A percentile compares a stretch with the other conserved stretches of the same genome.
Conservation (phyloP, 2,113 vertebrate genomes). For the Oreochromis tanganicae region DNA sequence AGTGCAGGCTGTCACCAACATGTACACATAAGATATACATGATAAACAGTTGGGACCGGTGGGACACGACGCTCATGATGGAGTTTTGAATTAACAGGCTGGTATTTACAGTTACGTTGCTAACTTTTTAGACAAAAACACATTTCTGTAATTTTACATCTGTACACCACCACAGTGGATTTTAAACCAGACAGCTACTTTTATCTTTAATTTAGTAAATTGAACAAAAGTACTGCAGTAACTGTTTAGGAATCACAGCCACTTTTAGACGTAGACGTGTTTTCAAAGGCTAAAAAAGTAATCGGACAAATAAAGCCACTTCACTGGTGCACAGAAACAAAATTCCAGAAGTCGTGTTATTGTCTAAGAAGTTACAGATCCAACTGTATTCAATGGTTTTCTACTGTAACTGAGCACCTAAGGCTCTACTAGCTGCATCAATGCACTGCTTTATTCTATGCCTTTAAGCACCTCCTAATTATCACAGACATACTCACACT, state of each 20-base stretch:
- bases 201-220: not conserved
- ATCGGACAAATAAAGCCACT: not conserved
- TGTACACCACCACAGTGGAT: not conserved
- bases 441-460: not conserved
- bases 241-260: not conserved
- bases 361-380: not conserved
- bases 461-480: not conserved
- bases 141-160: not conserved
- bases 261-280: not conserved
- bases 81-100: not conserved
- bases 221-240: not conserved
- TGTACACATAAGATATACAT: not conserved
- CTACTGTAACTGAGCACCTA: not conserved
- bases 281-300: not conserved
- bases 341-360: not conserved
- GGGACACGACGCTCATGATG: not conserved
- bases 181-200: not conserved
- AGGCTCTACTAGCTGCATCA: not conserved
- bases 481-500: not conserved
- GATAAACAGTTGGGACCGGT: not conserved
- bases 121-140: not conserved
- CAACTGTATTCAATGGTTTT: not conserved
- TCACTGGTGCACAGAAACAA: not conserved
- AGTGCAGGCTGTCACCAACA: not conserved
- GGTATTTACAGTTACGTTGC: not conserved